phyloP scores from a whole-genome alignment of 23 tunicate genomes.

The Clavelina lepadiformis region DNA sequence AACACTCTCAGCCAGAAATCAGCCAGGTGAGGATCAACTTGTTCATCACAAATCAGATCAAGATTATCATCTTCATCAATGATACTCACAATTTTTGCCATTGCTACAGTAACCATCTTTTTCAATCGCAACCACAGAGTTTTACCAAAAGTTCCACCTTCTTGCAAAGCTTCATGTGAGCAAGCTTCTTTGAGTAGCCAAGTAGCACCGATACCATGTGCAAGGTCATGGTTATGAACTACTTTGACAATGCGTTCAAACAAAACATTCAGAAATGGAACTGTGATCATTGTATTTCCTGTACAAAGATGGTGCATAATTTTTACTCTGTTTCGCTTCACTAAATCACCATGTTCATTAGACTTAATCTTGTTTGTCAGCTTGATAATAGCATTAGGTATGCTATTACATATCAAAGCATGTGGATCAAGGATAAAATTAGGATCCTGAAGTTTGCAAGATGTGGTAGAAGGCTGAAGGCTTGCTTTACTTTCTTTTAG shows the following conservation, averaged over 20 bases:
- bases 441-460: neutral
- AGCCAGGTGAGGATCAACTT: neutral
- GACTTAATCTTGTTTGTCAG: conserved; percentile 13
- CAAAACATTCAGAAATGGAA: conserved; percentile 16
- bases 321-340: conserved; percentile 9
- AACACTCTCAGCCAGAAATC: conserved; percentile 11
- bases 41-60: conserved; percentile 11
- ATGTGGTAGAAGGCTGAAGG: neutral
- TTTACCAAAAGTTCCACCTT: conserved; percentile 64
- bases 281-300: neutral
- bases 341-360: neutral
- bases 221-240: neutral
- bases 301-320: conserved; percentile 5
- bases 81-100: conserved; percentile 41
- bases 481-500: conserved; percentile 7
- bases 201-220: neutral
- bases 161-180: conserved; percentile 25
- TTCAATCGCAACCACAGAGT: conserved; percentile 52
- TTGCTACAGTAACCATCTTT: conserved; percentile 1
- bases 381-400: conserved; percentile 40
- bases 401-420: conserved; percentile 4
- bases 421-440: conserved; percentile 20
- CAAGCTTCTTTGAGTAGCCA: conserved; percentile 48
- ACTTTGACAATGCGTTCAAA: conserved; percentile 9
- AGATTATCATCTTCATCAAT: conserved; percentile 56